Conservation (phyloP, 2,113 vertebrate genomes). For the Phasianus colchicus region DNA sequence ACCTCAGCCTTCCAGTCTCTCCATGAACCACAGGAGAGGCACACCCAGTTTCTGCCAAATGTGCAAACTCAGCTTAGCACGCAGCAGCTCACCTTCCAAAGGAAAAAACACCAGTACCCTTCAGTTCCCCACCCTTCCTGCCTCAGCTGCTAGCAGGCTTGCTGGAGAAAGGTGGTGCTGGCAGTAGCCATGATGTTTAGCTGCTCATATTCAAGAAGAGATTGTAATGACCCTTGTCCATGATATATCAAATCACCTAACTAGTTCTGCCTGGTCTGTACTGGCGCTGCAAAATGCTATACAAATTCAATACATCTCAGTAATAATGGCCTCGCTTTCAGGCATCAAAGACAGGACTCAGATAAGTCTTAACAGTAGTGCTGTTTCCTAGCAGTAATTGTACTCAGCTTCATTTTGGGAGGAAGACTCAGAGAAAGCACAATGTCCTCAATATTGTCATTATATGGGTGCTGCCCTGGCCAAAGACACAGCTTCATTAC, state of each 20-base stretch:
- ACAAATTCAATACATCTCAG: neutral
- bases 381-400: neutral
- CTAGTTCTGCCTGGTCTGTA: neutral
- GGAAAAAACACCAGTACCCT: neutral
- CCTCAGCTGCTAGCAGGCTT: neutral
- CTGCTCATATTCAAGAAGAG: neutral
- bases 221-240: neutral
- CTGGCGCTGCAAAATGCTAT: neutral
- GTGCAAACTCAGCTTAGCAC: neutral
- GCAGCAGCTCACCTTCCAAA: slow-evolving; percentile 19
- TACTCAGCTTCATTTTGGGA: neutral
- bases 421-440: neutral
- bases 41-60: neutral
- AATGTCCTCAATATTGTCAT: neutral
- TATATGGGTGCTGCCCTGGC: neutral
- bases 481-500: neutral
- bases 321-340: neutral
- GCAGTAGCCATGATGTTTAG: neutral
- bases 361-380: neutral
- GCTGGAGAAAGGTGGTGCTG: neutral
- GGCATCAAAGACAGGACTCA: neutral
- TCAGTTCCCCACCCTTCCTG: neutral
- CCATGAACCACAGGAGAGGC: neutral
- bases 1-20: neutral
- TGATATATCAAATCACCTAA: neutral